Conservation (phyloP, 2,888 invertebrate genomes). For the Cartodere bifasciata region DNA sequence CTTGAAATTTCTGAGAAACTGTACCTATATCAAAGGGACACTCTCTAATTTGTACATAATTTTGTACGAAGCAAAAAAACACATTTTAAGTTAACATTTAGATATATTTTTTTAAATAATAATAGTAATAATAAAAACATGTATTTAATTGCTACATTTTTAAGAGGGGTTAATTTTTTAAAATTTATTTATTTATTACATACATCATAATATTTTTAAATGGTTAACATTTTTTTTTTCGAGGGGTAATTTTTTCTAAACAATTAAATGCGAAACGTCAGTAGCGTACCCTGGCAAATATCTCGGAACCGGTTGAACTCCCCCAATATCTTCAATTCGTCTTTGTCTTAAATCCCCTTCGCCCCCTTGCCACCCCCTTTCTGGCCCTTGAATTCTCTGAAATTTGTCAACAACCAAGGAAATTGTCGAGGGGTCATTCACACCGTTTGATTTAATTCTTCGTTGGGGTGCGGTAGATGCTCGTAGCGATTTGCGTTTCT, state of each 20-base stretch:
- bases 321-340: constrained; percentile 43
- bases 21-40: no score
- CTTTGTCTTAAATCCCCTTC: constrained; percentile 50
- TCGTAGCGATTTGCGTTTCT: constrained; percentile 82
- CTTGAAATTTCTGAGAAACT: no score
- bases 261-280: constrained; percentile 69
- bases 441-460: constrained; percentile 65
- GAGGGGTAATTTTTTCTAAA: constrained; percentile 41
- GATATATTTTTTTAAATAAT: no score
- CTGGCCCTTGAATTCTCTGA: constrained; percentile 37
- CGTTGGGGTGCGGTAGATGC: constrained; percentile 70
- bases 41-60: no score
- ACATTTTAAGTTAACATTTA: no score
- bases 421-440: constrained; percentile 67
- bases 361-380: constrained; percentile 55
- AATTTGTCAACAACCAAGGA: constrained; percentile 64
- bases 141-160: no score
- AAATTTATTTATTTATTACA: no score
- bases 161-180: no score
- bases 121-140: no score
- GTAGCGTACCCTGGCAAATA: constrained; percentile 66
- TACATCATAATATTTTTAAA: no score
- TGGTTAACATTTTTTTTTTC: neutral
- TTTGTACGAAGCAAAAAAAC: no score
- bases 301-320: constrained; percentile 50